Conservation (phyloP, 2,113 vertebrate genomes). For the Fregata magnificens region DNA sequence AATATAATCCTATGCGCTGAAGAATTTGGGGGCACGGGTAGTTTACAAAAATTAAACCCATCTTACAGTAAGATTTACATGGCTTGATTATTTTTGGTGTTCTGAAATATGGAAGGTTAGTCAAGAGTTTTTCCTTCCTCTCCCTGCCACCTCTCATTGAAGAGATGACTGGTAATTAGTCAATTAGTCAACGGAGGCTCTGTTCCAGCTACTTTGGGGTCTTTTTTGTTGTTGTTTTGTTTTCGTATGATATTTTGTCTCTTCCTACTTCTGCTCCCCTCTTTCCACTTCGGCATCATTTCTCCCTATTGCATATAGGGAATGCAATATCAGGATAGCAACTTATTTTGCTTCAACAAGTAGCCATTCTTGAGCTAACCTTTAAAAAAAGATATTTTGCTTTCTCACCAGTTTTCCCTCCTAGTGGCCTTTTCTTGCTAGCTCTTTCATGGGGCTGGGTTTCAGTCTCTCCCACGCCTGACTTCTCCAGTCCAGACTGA, state of each 20-base stretch:
- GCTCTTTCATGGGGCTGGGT: neutral
- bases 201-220: neutral
- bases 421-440: neutral
- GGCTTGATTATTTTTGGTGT: neutral
- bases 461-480: neutral
- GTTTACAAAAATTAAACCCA: neutral
- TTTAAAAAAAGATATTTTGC: neutral
- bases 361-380: neutral
- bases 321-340: neutral
- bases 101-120: neutral
- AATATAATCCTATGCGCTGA: neutral
- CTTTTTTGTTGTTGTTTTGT: neutral
- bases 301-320: neutral
- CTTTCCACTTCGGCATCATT: neutral
- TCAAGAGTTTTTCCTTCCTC: neutral
- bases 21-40: neutral
- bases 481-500: neutral
- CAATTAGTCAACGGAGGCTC: neutral
- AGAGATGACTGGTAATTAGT: neutral
- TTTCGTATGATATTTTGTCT: neutral
- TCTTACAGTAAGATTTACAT: neutral
- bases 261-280: neutral
- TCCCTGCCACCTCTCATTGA: neutral
- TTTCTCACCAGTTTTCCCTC: neutral
- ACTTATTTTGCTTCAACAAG: neutral